A percentile compares a stretch with the other conserved stretches of the same genome.
Evolutionary conservation across 2,113 vertebrate genomes (phyloP).

Genomic region (Falcunculus frontatus): DNA sequence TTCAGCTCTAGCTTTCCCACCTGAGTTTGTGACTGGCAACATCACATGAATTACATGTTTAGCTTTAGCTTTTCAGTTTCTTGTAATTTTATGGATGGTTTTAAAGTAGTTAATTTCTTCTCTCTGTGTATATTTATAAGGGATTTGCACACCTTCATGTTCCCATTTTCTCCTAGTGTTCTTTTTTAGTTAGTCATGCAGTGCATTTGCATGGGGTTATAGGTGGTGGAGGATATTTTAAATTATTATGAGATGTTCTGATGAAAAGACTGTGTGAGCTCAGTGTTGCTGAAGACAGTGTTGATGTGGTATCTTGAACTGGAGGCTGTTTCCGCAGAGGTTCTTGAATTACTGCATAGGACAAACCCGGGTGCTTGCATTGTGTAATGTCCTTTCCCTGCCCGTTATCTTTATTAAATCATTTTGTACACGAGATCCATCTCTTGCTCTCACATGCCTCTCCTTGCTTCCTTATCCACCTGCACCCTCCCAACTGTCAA

Average conservation of each 20-base stretch:
- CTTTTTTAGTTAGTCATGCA: not conserved
- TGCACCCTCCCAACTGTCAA: not conserved
- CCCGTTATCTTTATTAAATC: not conserved
- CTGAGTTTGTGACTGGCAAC: not conserved
- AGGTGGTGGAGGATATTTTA: not conserved
- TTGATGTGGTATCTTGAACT: not conserved
- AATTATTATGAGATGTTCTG: not conserved
- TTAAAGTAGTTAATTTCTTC: not conserved
- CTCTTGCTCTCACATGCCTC: not conserved
- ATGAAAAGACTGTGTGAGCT: not conserved
- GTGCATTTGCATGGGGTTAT: not conserved
- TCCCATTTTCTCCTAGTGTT: not conserved
- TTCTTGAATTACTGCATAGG: slow-evolving; percentile 28
- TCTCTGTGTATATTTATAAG: not conserved
- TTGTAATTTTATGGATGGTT: not conserved
- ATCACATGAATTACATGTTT: not conserved
- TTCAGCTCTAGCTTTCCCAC: not conserved
- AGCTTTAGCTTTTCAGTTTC: not conserved
- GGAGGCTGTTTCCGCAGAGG: not conserved
- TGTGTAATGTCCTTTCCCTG: slow-evolving; percentile 1
- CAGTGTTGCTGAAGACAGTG: not conserved
- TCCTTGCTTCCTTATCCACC: slow-evolving; percentile 8
- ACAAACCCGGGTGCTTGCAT: not conserved
- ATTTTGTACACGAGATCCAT: not conserved
- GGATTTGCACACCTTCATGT: not conserved